These are phyloP conservation scores for Melopsittacus undulatus DNA, from an alignment of 2,797 vertebrate species.

Conservation along the genomic window DNA sequence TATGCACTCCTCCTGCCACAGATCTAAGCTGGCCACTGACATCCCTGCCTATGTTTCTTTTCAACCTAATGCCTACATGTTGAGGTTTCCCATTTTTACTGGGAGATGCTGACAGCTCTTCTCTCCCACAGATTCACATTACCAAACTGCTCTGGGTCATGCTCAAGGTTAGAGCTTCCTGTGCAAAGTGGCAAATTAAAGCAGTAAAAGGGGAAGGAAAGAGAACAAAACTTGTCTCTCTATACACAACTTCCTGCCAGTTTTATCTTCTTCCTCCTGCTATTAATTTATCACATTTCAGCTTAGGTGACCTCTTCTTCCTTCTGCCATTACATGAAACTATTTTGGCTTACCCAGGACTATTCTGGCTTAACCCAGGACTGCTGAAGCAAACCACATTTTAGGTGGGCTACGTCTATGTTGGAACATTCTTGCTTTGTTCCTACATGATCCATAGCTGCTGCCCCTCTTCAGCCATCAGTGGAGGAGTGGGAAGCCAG, in stretches of 20 bases:
- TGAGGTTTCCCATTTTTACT: not conserved
- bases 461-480: not conserved
- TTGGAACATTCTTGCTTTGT: not conserved
- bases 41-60: not conserved
- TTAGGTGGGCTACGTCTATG: not conserved
- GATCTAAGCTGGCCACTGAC: not conserved
- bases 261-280: not conserved
- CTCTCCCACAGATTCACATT: not conserved
- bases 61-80: not conserved
- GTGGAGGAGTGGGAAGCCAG: not conserved
- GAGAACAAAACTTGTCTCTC: not conserved
- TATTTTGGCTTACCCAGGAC: not conserved
- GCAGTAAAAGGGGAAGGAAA: not conserved
- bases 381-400: not conserved
- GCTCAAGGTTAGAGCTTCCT: not conserved
- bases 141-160: not conserved
- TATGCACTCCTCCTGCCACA: not conserved
- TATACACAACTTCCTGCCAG: not conserved
- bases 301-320: not conserved
- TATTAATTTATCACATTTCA: not conserved
- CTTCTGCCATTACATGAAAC: not conserved
- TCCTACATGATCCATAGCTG: accelerated
- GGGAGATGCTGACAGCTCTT: not conserved
- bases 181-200: not conserved
- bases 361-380: not conserved